Conservation (phyloP, 2,888 invertebrate genomes). For the Lasioglossum zephyrum region DNA sequence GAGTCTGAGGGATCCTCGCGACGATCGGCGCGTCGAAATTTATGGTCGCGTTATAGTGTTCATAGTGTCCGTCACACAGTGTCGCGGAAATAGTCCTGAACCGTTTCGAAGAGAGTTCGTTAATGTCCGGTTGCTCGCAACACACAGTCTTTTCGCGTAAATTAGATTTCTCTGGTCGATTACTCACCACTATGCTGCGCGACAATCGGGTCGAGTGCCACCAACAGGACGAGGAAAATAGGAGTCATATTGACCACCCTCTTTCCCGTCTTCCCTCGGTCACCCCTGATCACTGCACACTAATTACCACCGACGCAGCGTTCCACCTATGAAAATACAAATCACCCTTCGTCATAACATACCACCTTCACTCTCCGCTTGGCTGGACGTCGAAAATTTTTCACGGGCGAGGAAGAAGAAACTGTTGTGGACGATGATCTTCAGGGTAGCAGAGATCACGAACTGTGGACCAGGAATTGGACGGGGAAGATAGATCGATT, state of each 20-base stretch:
- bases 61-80: constrained; percentile 3
- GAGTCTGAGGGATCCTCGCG: neutral
- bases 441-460: neutral
- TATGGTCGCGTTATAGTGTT: neutral
- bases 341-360: constrained; percentile 80
- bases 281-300: constrained; percentile 82
- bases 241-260: constrained; percentile 84
- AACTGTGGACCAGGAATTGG: neutral
- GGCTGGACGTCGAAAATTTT: constrained; percentile 17
- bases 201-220: constrained; percentile 84
- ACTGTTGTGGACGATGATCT: neutral
- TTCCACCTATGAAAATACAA: constrained; percentile 81
- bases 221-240: constrained; percentile 83
- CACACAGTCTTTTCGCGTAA: constrained; percentile 56
- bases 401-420: constrained; percentile 4
- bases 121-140: constrained; percentile 22
- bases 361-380: constrained; percentile 69
- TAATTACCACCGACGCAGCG: constrained; percentile 79
- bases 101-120: constrained; percentile 13
- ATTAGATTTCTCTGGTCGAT: constrained; percentile 72
- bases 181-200: constrained; percentile 83
- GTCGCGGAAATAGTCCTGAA: neutral
- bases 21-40: neutral
- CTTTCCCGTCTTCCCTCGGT: constrained; percentile 79
- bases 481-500: constrained; percentile 13